phyloP scores from a whole-genome alignment of 2,797 vertebrate species.

The Lutjanus campechanus region DNA sequence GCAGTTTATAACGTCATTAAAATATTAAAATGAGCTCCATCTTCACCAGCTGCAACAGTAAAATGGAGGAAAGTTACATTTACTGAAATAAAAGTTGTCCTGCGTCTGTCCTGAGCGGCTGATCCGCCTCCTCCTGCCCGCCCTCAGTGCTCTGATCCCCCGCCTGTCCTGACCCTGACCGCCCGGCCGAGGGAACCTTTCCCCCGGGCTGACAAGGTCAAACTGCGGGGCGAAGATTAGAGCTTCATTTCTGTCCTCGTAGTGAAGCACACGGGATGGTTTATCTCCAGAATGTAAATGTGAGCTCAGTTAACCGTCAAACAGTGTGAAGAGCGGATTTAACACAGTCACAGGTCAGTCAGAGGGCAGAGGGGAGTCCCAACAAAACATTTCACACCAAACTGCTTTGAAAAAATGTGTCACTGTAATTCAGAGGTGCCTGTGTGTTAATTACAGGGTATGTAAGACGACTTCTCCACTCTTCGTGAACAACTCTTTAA shows the following conservation, averaged over 20 bases:
- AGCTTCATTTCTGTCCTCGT: background rate
- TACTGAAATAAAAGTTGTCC: too few species aligned
- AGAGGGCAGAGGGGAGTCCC: background rate
- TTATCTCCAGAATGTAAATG: background rate
- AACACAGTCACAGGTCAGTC: background rate
- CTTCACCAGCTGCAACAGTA: too few species aligned
- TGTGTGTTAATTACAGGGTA: accelerated
- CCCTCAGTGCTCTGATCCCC: conserved; percentile 8
- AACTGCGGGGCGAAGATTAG: background rate
- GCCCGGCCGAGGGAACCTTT: background rate
- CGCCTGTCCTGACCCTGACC: conserved; percentile 8
- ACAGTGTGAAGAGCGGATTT: background rate
- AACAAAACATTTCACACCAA: background rate
- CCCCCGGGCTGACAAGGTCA: conserved; percentile 68
- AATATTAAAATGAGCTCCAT: too few species aligned
- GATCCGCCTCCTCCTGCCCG: conserved; percentile 7
- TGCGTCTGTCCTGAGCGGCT: background rate
- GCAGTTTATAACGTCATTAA: too few species aligned
- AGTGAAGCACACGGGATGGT: too few species aligned
- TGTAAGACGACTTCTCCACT: accelerated
- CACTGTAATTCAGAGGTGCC: background rate
- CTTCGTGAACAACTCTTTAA: background rate
- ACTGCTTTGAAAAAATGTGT: background rate
- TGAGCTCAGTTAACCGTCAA: background rate
- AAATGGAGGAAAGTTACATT: too few species aligned